A percentile compares a stretch with the other conserved stretches of the same genome.
These are phyloP conservation scores for Solen grandis DNA, from an alignment of 1,140 invertebrate genomes.

Conservation along the genomic window DNA sequence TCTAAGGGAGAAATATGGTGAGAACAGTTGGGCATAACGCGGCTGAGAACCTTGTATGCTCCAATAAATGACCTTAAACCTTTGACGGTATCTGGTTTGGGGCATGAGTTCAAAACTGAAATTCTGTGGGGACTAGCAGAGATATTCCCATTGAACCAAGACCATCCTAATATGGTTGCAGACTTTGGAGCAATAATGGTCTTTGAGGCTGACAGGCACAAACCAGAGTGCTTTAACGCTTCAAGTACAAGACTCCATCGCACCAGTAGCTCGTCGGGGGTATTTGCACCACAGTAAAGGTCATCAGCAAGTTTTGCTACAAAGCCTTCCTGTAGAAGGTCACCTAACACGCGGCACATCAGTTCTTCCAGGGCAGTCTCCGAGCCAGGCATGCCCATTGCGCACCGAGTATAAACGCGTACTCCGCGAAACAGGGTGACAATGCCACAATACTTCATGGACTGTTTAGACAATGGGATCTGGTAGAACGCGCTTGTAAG, in stretches of 20 bases:
- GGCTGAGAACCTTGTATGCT: conserved; percentile 43
- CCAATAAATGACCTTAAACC: conserved; percentile 50
- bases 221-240: conserved; percentile 5
- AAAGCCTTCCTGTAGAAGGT: conserved; percentile 58
- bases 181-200: conserved; percentile 14
- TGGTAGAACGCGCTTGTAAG: conserved; percentile 61
- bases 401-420: conserved; percentile 49
- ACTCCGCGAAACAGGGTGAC: conserved; percentile 56
- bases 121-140: conserved; percentile 41
- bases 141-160: conserved; percentile 35
- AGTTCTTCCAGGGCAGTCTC: conserved; percentile 62
- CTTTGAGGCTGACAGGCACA: conserved; percentile 18
- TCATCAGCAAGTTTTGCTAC: conserved; percentile 43
- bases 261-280: conserved; percentile 12
- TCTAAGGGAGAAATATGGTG: background rate
- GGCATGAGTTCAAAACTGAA: conserved; percentile 3
- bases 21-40: conserved; percentile 28
- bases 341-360: conserved; percentile 57
- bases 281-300: conserved; percentile 33
- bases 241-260: conserved; percentile 13
- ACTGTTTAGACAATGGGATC: conserved; percentile 50
- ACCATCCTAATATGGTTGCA: conserved; percentile 51
- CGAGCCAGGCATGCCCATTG: conserved; percentile 62
- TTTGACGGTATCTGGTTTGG: conserved; percentile 34
- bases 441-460: conserved; percentile 61